These are phyloP conservation scores for Stichopus horrens DNA, from an alignment of 53 echinoderm and acorn worm genomes.

Conservation along the genomic window DNA sequence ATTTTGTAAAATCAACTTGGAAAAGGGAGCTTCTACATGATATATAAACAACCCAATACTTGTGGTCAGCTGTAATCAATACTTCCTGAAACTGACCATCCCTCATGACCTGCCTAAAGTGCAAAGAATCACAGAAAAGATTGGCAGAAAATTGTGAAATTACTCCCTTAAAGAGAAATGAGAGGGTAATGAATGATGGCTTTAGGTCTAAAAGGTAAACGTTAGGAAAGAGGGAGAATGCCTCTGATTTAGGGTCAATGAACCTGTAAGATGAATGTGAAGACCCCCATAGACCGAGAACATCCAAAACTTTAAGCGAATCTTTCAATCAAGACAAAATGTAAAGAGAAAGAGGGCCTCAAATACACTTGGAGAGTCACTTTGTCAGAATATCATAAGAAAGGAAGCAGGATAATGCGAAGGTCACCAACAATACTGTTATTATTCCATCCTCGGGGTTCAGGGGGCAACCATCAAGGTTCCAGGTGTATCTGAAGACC, in stretches of 20 bases:
- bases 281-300: background rate
- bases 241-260: constrained; percentile 27
- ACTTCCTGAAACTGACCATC: background rate
- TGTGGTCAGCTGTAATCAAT: background rate
- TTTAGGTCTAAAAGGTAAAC: constrained; percentile 10
- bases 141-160: constrained; percentile 12
- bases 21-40: too few relatives aligned
- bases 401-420: constrained; percentile 32
- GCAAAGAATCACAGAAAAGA: background rate
- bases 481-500: constrained; percentile 24
- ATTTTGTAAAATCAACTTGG: too few relatives aligned
- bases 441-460: constrained; percentile 38
- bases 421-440: constrained; percentile 41
- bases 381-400: constrained; percentile 37
- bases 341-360: constrained; percentile 42
- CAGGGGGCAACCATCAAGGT: constrained; percentile 7
- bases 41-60: too few relatives aligned
- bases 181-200: constrained; percentile 42
- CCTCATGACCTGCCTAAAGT: background rate
- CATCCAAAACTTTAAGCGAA: background rate
- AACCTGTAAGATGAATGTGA: background rate
- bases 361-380: constrained; percentile 38
- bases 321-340: constrained; percentile 23
- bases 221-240: background rate
- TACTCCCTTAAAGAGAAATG: constrained; percentile 20